Evolutionary conservation across 2,113 vertebrate species (phyloP).

Genomic region (Prunella fulvescens): DNA sequence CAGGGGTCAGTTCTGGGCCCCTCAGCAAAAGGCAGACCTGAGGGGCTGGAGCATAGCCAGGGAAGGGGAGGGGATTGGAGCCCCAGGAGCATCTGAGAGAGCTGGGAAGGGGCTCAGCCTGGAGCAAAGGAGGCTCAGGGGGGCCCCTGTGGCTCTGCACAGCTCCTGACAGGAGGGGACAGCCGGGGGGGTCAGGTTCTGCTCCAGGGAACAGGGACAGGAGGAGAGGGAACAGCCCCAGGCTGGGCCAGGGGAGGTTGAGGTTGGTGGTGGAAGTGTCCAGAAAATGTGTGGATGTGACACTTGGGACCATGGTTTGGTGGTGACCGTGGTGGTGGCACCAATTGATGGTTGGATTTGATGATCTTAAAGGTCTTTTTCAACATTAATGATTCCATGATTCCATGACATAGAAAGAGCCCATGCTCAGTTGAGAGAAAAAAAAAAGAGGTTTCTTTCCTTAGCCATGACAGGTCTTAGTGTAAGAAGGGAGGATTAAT

Average conservation of each 20-base stretch:
- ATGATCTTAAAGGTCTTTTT: neutral
- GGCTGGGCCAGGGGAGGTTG: neutral
- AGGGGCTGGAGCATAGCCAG: neutral
- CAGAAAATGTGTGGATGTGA: neutral
- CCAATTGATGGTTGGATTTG: neutral
- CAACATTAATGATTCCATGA: neutral
- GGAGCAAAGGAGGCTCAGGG: neutral
- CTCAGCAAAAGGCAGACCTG: neutral
- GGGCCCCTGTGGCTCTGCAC: neutral
- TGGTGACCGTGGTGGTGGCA: neutral
- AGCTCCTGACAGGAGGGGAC: neutral
- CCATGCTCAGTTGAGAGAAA: neutral
- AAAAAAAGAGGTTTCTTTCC: neutral
- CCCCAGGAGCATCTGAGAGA: accelerated
- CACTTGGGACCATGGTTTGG: neutral
- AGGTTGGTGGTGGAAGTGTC: neutral
- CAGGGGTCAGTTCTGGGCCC: neutral
- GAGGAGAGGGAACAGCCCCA: neutral
- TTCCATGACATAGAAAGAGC: neutral
- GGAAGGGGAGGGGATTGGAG: neutral
- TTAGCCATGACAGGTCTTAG: neutral
- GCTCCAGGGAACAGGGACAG: neutral
- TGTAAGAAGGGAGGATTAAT: neutral
- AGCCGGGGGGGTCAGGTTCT: accelerated
- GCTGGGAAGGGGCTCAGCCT: neutral